Evolutionary conservation across 2,113 vertebrate species (phyloP).

Genomic region (Xiphias gladius): DNA sequence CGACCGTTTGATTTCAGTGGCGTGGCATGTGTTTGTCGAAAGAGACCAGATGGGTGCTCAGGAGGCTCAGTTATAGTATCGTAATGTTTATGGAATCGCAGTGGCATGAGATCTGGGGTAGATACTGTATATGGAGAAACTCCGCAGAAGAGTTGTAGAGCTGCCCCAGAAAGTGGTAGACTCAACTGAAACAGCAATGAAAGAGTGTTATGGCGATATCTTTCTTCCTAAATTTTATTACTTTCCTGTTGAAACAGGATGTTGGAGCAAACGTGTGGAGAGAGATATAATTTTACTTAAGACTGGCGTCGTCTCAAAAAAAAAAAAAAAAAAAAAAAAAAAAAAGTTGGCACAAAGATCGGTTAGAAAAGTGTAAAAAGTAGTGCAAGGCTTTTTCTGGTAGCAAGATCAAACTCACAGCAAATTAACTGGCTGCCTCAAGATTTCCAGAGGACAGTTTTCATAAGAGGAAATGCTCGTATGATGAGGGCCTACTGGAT

Average conservation of each 20-base stretch:
- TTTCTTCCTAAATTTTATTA: conserved; percentile 28
- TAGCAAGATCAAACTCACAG: not conserved
- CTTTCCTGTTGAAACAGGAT: conserved; percentile 43
- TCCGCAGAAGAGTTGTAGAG: not conserved
- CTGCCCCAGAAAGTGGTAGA: not conserved
- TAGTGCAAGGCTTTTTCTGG: not conserved
- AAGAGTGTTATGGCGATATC: not conserved
- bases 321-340: conserved; percentile 13
- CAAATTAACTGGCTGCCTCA: not conserved
- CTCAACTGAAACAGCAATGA: conserved; percentile 3
- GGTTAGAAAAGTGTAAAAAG: too few species aligned
- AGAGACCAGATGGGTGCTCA: conserved; percentile 76
- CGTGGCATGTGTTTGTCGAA: conserved; percentile 62
- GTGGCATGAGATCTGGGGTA: conserved; percentile 59
- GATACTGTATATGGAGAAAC: conserved; percentile 37
- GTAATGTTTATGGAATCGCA: conserved; percentile 56
- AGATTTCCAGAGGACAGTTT: conserved; percentile 6
- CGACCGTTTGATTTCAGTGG: conserved; percentile 60
- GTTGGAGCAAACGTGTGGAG: not conserved
- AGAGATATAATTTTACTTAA: conserved; percentile 17
- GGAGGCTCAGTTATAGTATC: conserved; percentile 54
- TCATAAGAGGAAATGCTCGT: not conserved
- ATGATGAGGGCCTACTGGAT: not conserved
- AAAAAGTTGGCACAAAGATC: not conserved
- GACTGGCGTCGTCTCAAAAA: conserved; percentile 12